phyloP scores from a whole-genome alignment of 2,113 vertebrate species.

The Gallinago undulata region DNA sequence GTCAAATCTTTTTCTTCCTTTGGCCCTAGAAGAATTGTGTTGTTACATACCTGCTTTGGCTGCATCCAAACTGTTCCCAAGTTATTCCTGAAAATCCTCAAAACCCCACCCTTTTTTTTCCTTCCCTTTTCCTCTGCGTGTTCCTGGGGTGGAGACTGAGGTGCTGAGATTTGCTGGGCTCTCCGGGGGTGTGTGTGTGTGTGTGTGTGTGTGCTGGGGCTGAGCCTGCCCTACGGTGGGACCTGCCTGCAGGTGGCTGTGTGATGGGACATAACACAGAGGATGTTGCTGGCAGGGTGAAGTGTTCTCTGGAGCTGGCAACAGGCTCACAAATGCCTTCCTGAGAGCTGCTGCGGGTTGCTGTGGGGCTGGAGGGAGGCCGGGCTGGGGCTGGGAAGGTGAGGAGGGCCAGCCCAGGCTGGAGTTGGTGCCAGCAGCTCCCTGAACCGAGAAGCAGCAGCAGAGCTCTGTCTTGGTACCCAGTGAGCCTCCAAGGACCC shows the following conservation, averaged over 20 bases:
- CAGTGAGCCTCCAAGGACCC: background rate
- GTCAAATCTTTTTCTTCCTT: background rate
- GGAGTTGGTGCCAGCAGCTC: background rate
- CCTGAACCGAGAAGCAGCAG: fast-evolving
- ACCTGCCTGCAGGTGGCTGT: fast-evolving
- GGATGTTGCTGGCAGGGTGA: background rate
- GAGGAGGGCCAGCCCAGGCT: background rate
- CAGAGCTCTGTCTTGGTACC: background rate
- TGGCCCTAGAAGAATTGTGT: background rate
- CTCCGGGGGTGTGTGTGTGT: too few species aligned
- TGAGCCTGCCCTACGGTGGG: background rate
- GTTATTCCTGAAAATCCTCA: background rate
- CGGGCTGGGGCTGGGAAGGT: background rate
- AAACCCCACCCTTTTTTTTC: background rate
- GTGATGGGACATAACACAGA: background rate
- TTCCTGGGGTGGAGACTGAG: background rate
- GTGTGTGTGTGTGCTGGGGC: background rate
- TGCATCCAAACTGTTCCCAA: background rate
- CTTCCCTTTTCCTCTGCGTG: background rate
- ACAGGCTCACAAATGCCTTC: fast-evolving
- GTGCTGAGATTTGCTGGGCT: background rate
- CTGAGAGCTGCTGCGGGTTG: background rate
- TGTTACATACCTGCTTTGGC: background rate
- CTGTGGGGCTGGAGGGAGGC: background rate
- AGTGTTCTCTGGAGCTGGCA: background rate